Evolutionary conservation across 2,113 vertebrate genomes (phyloP), one percentile per base, ranked within the genome.

Genomic region (Struthidea cinerea): DNA sequence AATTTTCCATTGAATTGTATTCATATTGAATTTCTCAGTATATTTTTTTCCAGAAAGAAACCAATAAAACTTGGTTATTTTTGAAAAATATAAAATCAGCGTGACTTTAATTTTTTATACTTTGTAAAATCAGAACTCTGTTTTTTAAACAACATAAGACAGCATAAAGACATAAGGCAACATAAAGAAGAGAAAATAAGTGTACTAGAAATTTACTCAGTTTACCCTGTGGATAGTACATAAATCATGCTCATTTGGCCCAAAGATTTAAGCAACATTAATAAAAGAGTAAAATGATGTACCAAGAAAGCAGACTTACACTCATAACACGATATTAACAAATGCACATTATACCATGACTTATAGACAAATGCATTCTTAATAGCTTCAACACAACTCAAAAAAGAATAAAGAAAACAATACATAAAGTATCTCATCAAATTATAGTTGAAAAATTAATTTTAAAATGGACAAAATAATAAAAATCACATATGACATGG

Each of bases 41-140:
- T 97, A 94, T 91, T 90, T 96, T 96, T 94, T 94, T 83, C 7
- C 53, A 83, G 28, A 88, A 84, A 91, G 63, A 87, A 59, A 80
- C 74, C 12, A 96, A 95, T 94, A 96, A 97, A 97, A 87, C 18
- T 44, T 95, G 52, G 3, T 82, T 94, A 56, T 89, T 78, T 93
- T 91, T 95, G 35, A 84, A 89, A 89, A 94, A 68, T 35, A 78
- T 32, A 18, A 87, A 70, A 91, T 33, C 60, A 91, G 92, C 15
- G 61, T 96, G 77, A 79, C 27, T 46, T 81, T 92, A 30, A 46
- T 63, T 89, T 89, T 92, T 91, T 60, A 27, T 74, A 35, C 3
- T 67, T 77, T 47, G 6, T 75, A 46, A 91, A 94, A 64, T 39
- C 20, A 76, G 11, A 13, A 53, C 26, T 69, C 20, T 64, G 12